A percentile compares a stretch with the other conserved stretches of the same genome.
phyloP scores from a whole-genome alignment of 2,888 invertebrate species.

The Homarus gammarus region DNA sequence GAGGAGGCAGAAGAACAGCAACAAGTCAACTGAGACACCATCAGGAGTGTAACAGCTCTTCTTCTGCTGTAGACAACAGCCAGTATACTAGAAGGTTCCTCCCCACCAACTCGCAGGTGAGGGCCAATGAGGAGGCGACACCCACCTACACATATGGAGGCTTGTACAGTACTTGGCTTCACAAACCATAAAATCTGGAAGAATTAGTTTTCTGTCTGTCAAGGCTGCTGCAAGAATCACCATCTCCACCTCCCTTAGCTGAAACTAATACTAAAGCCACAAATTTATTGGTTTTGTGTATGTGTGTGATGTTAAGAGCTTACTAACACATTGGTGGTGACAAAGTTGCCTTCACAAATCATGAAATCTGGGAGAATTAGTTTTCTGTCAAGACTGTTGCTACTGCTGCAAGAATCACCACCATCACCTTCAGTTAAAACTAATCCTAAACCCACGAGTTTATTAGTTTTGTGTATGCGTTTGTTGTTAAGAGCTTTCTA shows the following conservation, averaged over 20 bases:
- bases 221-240: neutral
- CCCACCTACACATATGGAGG: constrained; percentile 23
- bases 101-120: constrained; percentile 64
- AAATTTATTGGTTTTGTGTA: neutral
- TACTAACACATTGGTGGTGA: constrained; percentile 23
- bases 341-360: constrained; percentile 7
- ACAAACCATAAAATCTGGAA: neutral
- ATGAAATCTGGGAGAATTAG: too few species aligned
- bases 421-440: neutral
- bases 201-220: neutral
- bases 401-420: constrained; percentile 21
- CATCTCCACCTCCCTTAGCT: neutral
- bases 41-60: constrained; percentile 42
- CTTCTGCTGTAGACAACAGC: constrained; percentile 53
- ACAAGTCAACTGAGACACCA: constrained; percentile 59
- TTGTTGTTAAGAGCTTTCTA: constrained; percentile 17
- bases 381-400: neutral
- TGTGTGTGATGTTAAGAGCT: constrained; percentile 18
- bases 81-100: constrained; percentile 48
- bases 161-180: constrained; percentile 24
- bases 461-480: too few species aligned
- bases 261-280: neutral
- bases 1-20: constrained; percentile 51
- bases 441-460: neutral
- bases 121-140: constrained; percentile 4